Evolutionary conservation across 2,888 invertebrate genomes (phyloP).

Genomic region (Stenichneumon culpator): DNA sequence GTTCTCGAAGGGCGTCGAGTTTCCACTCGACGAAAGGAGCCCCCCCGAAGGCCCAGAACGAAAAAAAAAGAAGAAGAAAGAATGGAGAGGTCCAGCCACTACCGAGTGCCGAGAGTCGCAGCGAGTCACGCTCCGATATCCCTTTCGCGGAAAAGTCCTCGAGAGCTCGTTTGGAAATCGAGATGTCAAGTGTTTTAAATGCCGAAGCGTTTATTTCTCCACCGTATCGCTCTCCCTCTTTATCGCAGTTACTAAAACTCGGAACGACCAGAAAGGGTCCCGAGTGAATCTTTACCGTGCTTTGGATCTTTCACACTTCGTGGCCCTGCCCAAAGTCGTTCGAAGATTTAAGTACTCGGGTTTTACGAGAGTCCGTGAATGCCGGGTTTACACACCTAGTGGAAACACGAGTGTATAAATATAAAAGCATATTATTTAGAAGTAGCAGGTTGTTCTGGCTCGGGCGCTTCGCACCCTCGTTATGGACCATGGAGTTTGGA

Average conservation of each 20-base stretch:
- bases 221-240: not conserved
- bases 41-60: slow-evolving; percentile 8
- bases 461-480: too few species aligned
- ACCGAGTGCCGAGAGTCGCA: slow-evolving; percentile 2
- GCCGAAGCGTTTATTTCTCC: not conserved
- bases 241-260: not conserved
- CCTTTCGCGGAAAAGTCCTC: slow-evolving; percentile 23
- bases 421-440: too few species aligned
- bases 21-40: slow-evolving; percentile 51
- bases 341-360: not conserved
- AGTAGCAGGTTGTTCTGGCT: too few species aligned
- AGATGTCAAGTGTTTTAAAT: slow-evolving; percentile 34
- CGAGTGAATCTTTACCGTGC: not conserved
- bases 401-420: not conserved
- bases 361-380: not conserved
- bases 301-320: not conserved
- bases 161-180: slow-evolving; percentile 18
- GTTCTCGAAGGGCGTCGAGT: slow-evolving; percentile 47
- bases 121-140: slow-evolving; percentile 5
- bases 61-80: not conserved
- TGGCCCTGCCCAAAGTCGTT: not conserved
- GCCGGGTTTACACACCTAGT: not conserved
- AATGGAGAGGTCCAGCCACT: not conserved
- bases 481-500: too few species aligned
- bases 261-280: not conserved